Conservation (phyloP, 2,113 vertebrate species). For the Epinephelus lanceolatus region DNA sequence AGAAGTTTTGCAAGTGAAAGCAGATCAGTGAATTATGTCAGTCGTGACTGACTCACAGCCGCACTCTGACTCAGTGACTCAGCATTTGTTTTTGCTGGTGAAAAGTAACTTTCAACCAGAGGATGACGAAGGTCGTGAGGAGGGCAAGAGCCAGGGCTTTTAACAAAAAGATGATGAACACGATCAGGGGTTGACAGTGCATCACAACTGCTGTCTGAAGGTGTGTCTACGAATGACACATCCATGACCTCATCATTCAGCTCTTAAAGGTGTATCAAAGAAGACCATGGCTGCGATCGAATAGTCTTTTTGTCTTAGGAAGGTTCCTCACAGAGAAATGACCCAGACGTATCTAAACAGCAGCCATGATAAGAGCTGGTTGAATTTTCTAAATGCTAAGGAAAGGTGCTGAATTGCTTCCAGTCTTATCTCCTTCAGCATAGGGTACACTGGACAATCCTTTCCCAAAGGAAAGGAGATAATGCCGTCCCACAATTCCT, state of each 20-base stretch:
- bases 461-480: too few relatives aligned
- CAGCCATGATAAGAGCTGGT: too few relatives aligned
- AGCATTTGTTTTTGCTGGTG: constrained; percentile 30
- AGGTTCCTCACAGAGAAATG: too few relatives aligned
- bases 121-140: background rate
- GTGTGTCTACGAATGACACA: background rate
- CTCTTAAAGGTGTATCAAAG: background rate
- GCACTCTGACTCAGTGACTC: constrained; percentile 40
- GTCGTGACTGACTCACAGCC: constrained; percentile 12
- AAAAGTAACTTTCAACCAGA: constrained; percentile 30
- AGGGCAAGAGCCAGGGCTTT: constrained; percentile 2
- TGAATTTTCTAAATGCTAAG: too few relatives aligned
- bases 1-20: background rate
- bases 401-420: too few relatives aligned
- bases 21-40: constrained; percentile 9
- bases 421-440: too few relatives aligned
- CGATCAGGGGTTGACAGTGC: background rate
- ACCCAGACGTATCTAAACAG: too few relatives aligned
- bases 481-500: too few relatives aligned
- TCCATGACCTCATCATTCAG: constrained; percentile 2
- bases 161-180: background rate
- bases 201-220: background rate
- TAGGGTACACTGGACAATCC: too few relatives aligned
- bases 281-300: too few relatives aligned
- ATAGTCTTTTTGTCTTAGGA: too few relatives aligned